Conservation (phyloP, 2,797 vertebrate genomes). For the Naso thynnoides region DNA sequence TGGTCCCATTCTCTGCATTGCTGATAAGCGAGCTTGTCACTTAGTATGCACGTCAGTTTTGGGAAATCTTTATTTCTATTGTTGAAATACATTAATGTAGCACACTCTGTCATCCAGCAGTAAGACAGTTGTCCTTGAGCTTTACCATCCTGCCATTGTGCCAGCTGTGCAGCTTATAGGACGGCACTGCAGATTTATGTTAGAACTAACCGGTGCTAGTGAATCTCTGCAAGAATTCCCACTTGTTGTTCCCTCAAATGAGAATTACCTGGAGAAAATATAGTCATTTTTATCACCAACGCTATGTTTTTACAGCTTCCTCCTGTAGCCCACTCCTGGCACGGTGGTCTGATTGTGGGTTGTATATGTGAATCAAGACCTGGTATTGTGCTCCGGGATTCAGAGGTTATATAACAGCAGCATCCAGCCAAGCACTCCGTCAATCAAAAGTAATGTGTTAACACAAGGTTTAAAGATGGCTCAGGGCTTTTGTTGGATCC, state of each 20-base stretch:
- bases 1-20: constrained; percentile 28
- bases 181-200: neutral
- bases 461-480: constrained; percentile 27
- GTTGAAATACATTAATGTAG: constrained; percentile 10
- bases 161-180: constrained; percentile 5
- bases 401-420: constrained; percentile 49
- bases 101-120: neutral
- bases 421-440: constrained; percentile 54
- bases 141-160: neutral
- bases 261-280: no score
- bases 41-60: constrained; percentile 8
- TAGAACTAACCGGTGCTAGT: constrained; percentile 1
- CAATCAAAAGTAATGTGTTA: constrained; percentile 57
- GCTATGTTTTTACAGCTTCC: constrained; percentile 11
- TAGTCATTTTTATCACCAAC: neutral
- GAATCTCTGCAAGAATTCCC: neutral
- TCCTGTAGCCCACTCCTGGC: constrained; percentile 5
- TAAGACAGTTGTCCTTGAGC: constrained; percentile 46
- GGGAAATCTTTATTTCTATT: constrained; percentile 24
- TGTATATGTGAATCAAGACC: constrained; percentile 34
- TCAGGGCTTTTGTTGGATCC: constrained; percentile 34
- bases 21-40: constrained; percentile 52
- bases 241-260: constrained; percentile 19
- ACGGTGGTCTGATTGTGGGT: constrained; percentile 17
- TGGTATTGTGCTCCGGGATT: constrained; percentile 50